A percentile compares a stretch with the other conserved stretches of the same genome.
These are phyloP conservation scores for Leptosomus discolor DNA, from an alignment of 2,113 vertebrate species.

Conservation along the genomic window DNA sequence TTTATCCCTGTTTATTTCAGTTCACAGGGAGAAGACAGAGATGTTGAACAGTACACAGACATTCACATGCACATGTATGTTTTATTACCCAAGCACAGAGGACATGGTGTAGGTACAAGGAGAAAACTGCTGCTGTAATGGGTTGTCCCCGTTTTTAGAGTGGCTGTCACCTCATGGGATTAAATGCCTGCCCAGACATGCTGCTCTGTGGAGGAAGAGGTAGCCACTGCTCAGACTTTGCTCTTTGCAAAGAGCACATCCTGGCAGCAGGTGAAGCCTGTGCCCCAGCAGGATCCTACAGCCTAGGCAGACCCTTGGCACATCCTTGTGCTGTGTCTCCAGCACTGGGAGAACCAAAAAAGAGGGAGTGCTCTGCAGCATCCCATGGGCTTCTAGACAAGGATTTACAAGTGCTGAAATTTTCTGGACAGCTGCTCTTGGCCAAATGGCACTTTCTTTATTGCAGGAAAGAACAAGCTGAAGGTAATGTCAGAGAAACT, in stretches of 20 bases:
- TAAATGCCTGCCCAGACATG: background rate
- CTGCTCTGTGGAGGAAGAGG: background rate
- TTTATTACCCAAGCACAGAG: background rate
- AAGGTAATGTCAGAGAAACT: background rate
- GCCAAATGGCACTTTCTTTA: background rate
- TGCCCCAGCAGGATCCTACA: background rate
- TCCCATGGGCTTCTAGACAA: background rate
- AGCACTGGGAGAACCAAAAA: background rate
- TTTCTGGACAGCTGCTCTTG: background rate
- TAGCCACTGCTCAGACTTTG: background rate
- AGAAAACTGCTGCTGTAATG: background rate
- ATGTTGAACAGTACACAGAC: background rate
- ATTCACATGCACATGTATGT: background rate
- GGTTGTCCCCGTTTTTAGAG: background rate
- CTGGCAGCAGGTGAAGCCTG: background rate
- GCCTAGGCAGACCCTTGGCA: background rate
- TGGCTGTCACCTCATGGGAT: background rate
- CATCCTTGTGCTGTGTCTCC: background rate
- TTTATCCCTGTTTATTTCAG: background rate
- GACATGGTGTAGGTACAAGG: background rate
- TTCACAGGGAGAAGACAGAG: background rate
- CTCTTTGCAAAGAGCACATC: background rate
- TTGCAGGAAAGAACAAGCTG: background rate
- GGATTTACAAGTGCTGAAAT: background rate
- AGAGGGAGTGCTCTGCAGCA: background rate